Evolutionary conservation across 1,140 invertebrate species (phyloP).

Genomic region (Eriocheir sinensis): DNA sequence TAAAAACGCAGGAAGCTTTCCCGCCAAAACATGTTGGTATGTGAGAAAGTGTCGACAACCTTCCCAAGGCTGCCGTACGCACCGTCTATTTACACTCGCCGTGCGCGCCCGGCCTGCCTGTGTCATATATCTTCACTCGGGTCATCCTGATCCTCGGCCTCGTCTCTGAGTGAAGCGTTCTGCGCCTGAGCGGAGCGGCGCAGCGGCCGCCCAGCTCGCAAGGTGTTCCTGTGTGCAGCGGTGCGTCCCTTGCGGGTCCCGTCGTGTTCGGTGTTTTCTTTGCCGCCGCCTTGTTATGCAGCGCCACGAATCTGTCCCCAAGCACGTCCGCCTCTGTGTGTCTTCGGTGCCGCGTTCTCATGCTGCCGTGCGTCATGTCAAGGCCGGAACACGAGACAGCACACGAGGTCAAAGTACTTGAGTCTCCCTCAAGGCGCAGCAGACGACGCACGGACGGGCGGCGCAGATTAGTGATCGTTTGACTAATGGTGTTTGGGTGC

Average conservation of each 20-base stretch:
- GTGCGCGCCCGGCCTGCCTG: not conserved
- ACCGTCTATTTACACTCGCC: constrained; percentile 64
- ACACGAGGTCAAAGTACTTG: not conserved
- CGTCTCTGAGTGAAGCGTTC: constrained; percentile 31
- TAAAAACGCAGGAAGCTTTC: constrained; percentile 57
- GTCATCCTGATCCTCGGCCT: not conserved
- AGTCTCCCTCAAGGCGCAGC: not conserved
- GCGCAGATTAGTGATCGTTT: constrained; percentile 33
- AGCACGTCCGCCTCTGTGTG: not conserved
- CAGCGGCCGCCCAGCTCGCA: not conserved
- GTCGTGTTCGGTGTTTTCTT: not conserved
- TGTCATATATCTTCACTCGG: constrained; percentile 17
- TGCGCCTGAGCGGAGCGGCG: not conserved
- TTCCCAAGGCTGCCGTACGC: constrained; percentile 71
- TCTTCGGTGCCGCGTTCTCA: not conserved
- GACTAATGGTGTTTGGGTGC: not conserved
- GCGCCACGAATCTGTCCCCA: no score
- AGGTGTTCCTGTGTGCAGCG: constrained; percentile 42
- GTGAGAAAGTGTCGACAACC: constrained; percentile 74
- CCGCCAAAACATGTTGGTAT: constrained; percentile 74
- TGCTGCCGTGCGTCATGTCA: not conserved
- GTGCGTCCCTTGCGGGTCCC: not conserved
- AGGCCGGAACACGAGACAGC: not conserved
- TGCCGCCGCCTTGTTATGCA: not conserved
- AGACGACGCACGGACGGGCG: not conserved